Percentiles rank a stretch among this genome's conserved stretches.
These are phyloP conservation scores for Chionoecetes opilio DNA, from an alignment of 1,140 invertebrate species.

Conservation along the genomic window DNA sequence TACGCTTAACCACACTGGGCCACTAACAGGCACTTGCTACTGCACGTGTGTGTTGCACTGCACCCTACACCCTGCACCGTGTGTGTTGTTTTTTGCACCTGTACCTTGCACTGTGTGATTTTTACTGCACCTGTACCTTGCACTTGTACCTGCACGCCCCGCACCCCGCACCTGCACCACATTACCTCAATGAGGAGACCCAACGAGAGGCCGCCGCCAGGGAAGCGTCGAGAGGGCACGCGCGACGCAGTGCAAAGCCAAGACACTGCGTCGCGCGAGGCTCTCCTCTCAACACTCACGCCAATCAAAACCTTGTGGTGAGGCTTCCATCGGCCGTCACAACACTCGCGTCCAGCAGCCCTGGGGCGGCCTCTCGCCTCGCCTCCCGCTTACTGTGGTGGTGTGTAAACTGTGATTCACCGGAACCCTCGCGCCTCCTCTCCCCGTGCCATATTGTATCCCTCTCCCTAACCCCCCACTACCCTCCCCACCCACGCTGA, in stretches of 20 bases:
- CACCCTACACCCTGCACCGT: slow-evolving; percentile 32
- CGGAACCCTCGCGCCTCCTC: slow-evolving; percentile 61
- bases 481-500: not conserved
- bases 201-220: not conserved
- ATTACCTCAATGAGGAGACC: slow-evolving; percentile 73
- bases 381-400: slow-evolving; percentile 67
- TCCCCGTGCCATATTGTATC: slow-evolving; percentile 66
- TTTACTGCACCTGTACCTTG: slow-evolving; percentile 73
- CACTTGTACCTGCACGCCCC: slow-evolving; percentile 76
- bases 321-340: slow-evolving; percentile 3
- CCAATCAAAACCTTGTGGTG: slow-evolving; percentile 51
- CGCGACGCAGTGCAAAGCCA: not conserved
- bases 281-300: slow-evolving; percentile 32
- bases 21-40: slow-evolving; percentile 72
- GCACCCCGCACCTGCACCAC: slow-evolving; percentile 77
- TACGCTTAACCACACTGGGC: slow-evolving; percentile 76
- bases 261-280: not conserved
- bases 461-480: not conserved
- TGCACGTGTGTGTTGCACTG: slow-evolving; percentile 69
- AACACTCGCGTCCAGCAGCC: not conserved
- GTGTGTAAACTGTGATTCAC: slow-evolving; percentile 75
- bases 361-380: slow-evolving; percentile 14
- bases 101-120: slow-evolving; percentile 75
- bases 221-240: not conserved
- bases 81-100: slow-evolving; percentile 52